phyloP scores from a whole-genome alignment of 2,888 invertebrate species.

The Sturmia bella region DNA sequence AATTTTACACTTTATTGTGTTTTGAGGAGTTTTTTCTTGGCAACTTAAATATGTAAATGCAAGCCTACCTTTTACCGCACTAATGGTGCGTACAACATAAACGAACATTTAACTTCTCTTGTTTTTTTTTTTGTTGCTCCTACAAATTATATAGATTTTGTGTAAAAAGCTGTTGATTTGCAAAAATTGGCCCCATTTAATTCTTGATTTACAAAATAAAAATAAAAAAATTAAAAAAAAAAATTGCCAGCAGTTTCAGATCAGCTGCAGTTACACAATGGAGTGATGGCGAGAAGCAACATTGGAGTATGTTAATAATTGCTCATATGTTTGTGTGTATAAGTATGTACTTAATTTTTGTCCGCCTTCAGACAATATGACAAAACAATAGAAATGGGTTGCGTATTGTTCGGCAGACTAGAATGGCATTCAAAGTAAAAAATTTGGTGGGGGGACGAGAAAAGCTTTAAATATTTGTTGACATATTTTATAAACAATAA shows the following conservation, averaged over 20 bases:
- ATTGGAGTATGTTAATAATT: constrained; percentile 23
- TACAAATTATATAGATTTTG: constrained; percentile 33
- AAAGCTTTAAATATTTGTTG: background rate
- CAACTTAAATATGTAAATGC: background rate
- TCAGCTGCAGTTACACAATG: constrained; percentile 19
- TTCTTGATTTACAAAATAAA: constrained; percentile 5
- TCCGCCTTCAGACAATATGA: constrained; percentile 29
- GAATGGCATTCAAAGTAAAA: background rate
- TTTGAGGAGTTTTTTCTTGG: background rate
- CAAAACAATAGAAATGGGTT: constrained; percentile 28
- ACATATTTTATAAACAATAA: too few species aligned
- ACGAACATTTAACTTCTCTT: constrained; percentile 6
- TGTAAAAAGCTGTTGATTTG: constrained; percentile 6
- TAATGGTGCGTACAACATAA: constrained; percentile 20
- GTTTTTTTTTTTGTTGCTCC: too few species aligned
- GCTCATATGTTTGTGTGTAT: background rate
- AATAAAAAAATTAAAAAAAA: too few species aligned
- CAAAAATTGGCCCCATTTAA: constrained; percentile 23
- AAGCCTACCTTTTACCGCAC: background rate
- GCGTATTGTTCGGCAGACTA: background rate
- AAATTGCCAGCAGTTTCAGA: constrained; percentile 11
- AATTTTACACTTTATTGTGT: constrained; percentile 23
- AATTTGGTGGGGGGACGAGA: background rate
- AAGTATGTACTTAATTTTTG: background rate
- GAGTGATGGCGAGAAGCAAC: background rate